Evolutionary conservation across 1,140 invertebrate species (phyloP), one percentile per base, ranked within the genome.

Genomic region (Drosophila insularis): DNA sequence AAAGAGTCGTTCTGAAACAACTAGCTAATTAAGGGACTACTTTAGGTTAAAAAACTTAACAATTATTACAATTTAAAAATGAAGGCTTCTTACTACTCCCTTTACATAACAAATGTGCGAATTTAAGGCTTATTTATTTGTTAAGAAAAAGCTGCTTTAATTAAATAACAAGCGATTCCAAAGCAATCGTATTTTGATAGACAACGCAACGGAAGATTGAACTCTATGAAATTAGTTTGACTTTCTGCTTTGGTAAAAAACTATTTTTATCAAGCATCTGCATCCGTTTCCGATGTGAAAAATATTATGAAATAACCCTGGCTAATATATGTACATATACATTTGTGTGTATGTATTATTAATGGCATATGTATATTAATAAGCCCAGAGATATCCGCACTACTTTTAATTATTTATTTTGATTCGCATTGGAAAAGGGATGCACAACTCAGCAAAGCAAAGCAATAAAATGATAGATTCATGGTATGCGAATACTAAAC

Each of bases 381-480:
- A 5, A 61, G 43, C 13, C 58, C 19, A 61, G 43, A 71, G 19
- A 50, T 50, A 50, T 50, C 43, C 10, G 6, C 37, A 27, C 40
- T 32, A 31, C 17, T 56, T 23, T 50, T 50, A 54, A 37, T 53
- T 40, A 39, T 35, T 35, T 35, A 27, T 65, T 58, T 46, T 21
- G 21, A 55, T 56, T 2, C 31, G 35, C 63, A 70, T 50, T 21
- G 17, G 43, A 21, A 50, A 50, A 50, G 43, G 43, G 43, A 50
- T 50, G 43, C 43, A 2, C 17, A 21, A 11, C 43, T 17, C 43
- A 50, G 43, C 14, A 46, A 19, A 46, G 43, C 13, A 17, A 19
- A 17, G n/a, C 6, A 4, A 46, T 13, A 50, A 50, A 50, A 17
- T 10, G 19, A 11, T 50, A 21, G 43, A 50, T 50, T 50, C 17